These are phyloP conservation scores for Lamellibrachia luymesi DNA, from an alignment of 1,140 invertebrate species.

Conservation along the genomic window DNA sequence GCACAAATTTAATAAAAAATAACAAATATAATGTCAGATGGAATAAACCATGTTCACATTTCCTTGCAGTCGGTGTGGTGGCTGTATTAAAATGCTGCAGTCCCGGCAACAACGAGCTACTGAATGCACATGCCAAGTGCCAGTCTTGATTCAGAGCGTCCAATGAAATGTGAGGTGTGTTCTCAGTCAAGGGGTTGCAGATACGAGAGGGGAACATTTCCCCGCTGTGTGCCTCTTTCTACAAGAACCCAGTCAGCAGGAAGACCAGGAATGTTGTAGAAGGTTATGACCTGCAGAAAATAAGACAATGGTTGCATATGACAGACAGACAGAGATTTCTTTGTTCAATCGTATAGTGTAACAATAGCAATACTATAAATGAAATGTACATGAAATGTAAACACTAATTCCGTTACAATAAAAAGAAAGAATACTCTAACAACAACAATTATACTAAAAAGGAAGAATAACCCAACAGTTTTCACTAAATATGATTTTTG, in stretches of 20 bases:
- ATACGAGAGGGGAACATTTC: slow-evolving; percentile 68
- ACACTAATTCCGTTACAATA: too few species aligned
- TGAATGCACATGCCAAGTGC: background rate
- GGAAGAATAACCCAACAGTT: too few species aligned
- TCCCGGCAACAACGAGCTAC: background rate
- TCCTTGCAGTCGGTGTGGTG: background rate
- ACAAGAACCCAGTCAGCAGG: slow-evolving; percentile 70
- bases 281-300: slow-evolving; percentile 65
- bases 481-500: too few species aligned
- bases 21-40: background rate
- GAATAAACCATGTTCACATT: background rate
- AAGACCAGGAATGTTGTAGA: slow-evolving; percentile 63
- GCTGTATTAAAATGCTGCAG: background rate
- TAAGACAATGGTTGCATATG: slow-evolving; percentile 35
- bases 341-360: too few species aligned
- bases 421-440: too few species aligned
- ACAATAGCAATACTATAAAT: too few species aligned
- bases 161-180: background rate
- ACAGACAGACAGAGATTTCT: background rate
- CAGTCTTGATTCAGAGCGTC: background rate
- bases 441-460: too few species aligned
- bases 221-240: slow-evolving; percentile 66
- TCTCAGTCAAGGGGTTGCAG: slow-evolving; percentile 44
- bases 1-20: background rate
- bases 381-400: too few species aligned